Evolutionary conservation across 2,888 invertebrate species (phyloP), one percentile per base, ranked within the genome.

Genomic region (Venusia cambrica): DNA sequence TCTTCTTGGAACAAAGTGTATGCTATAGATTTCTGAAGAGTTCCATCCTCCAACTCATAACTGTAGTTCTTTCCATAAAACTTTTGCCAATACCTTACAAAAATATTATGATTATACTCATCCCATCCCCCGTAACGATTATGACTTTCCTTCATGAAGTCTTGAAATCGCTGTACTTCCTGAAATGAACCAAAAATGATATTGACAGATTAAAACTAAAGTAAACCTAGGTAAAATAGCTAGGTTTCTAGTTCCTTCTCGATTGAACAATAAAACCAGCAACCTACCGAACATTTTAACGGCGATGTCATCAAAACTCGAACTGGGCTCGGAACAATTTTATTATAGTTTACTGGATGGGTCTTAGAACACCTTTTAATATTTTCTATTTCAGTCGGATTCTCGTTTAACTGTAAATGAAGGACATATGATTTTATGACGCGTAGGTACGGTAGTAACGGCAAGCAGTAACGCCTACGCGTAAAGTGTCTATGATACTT

Each of bases 111-210:
- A 46, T 89, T 87, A 35, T 88, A 89, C 53, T 80, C 75, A 35
- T 76, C 68, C 90, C 90, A 91, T 6, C 90, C 89, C 30, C 89
- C 89, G 36, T 85, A 84, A 18, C 88, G 87, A 12, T 88, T 89
- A 13, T 73, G 73, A 47, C 71, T 87, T 28, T 62, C 68, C 31
- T 60, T 65, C 49, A 90, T 58, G 53, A 89, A 90, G 15, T 88
- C 85, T 70, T 89, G 84, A 57, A 88, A 89, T 22, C 80, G 60
- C 62, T 87, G 85, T 3, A 89, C 87, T 69, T 89, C 89, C 88
- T 89, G 39, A 22, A 32, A 17, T 5, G 3, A 15, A n/a, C n/a
- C n/a, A n/a, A n/a, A n/a, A n/a, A n/a, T n/a, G n/a, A n/a, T n/a
- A n/a, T n/a, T n/a, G n/a, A n/a, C n/a, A n/a, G n/a, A n/a, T n/a